phyloP scores from a whole-genome alignment of 1,140 invertebrate genomes.

The Atopsyche davidsoni region DNA sequence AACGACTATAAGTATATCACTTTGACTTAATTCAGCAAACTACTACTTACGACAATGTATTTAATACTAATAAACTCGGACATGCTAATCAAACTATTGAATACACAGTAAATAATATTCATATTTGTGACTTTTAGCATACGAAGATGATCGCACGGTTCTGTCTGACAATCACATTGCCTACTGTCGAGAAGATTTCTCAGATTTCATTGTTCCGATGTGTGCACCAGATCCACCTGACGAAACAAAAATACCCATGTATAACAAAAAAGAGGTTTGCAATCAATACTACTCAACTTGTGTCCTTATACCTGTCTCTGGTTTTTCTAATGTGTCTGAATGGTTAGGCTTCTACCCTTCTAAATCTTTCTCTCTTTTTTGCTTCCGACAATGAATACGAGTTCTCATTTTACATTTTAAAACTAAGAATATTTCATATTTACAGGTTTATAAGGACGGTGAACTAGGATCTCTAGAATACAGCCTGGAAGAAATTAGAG shows the following conservation, averaged over 20 bases:
- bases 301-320: neutral
- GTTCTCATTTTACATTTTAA: neutral
- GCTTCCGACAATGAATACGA: neutral
- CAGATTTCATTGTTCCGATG: conserved; percentile 48
- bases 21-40: too few relatives aligned
- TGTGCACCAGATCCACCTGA: conserved; percentile 56
- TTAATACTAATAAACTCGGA: too few relatives aligned
- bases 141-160: conserved; percentile 51
- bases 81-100: too few relatives aligned
- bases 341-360: neutral
- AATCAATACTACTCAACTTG: neutral
- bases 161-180: conserved; percentile 43
- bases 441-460: conserved; percentile 54
- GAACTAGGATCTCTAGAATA: conserved; percentile 43
- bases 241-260: conserved; percentile 52
- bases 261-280: conserved; percentile 47
- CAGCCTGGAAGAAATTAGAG: conserved; percentile 62
- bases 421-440: conserved; percentile 26
- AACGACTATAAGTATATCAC: too few relatives aligned
- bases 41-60: too few relatives aligned
- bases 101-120: too few relatives aligned
- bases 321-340: too few relatives aligned
- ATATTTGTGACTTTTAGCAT: conserved; percentile 46
- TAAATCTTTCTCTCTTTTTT: neutral
- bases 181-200: conserved; percentile 51